Base-by-base conservation (phyloP, 2,113 vertebrate species). In the Macrotus californicus region DNA sequence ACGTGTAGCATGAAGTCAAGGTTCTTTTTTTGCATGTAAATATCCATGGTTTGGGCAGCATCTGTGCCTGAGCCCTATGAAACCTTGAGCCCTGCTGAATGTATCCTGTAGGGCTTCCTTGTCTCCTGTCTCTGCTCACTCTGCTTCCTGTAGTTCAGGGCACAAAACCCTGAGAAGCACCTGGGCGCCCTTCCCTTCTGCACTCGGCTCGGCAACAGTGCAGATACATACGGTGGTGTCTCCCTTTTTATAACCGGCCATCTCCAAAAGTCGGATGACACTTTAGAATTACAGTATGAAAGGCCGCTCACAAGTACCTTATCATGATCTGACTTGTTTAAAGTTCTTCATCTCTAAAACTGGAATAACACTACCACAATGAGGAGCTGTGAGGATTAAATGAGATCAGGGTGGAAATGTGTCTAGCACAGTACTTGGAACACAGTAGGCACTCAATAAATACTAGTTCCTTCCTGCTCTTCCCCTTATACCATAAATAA, bases 391-490 rank as follows among this genome's bases (percentile, higher is more conserved):
- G 83, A 94, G 75, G 86, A 93, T 94, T 95, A 96, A 97, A 76
- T 93, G 67, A 95, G 95, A 95, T 96, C 80, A 94, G 12, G 67
- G 93, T 76, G 22, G 93, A 96, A 96, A 93, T 6, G 24, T 83
- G 75, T 93, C 79, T 91, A 92, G 94, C 39, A 89, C 67, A 94
- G 79, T 91, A 86, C 79, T 83, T 96, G 77, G 93, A 96, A 93
- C 75, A 97, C 43, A 89, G 92, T 54, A 96, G 95, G 77, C 36
- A 89, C 85, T 95, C 93, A 96, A 86, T 94, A 97, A 96, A 95
- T 93, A 96, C 22, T 87, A 77, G 48, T 39, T 94, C n/a, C 39
- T 89, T 96, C 93, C 82, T 96, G 70, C 15, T 81, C 18, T 92
- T 95, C 50, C 18, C 85, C 56, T 87, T 56, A 91, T 39, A 83